Evolutionary conservation across 1,140 invertebrate genomes (phyloP), one percentile per base, ranked within the genome.

Genomic region (Drosophila arawakana): DNA sequence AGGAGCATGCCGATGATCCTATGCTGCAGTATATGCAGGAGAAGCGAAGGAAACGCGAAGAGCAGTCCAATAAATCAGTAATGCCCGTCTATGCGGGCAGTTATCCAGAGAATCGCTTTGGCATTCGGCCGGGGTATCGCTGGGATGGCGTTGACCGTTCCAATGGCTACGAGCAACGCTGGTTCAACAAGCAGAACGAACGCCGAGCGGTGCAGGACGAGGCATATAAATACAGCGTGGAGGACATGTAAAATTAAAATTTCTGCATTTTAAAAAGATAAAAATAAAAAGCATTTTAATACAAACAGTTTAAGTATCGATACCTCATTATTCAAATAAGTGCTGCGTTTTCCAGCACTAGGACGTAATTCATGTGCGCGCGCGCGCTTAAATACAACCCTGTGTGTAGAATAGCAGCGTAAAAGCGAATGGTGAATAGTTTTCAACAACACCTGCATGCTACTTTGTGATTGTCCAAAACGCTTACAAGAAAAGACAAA

Each of bases 91-190:
- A 98, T 89, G 94, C 95, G 86, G 98, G 98, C 3, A 95, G 95
- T 30, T 96, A 94, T 78, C 96, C 96, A 43, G 97, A 97, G 44
- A 99, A 99, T 93, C 94, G 99, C 8, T 99, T 96, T 93, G 95
- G 95, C 43, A 98, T 99, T 68, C 93, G 93, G 54, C 99, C 99
- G 0, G 99, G 99, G 0, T 96, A 98, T 93, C 94, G 98, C 41
- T 99, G 99, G 99, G 99, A 99, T 93, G 99, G 99, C 1, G 98
- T 99, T 0, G 98, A 99, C 90, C 93, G 99, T 21, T 99, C 98
- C 4, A 99, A 97, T 93, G 99, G 99, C 0, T 99, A 98, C 92
- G 99, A 99, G 92, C 96, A 96, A 83, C 96, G 97, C 90, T 97
- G 96, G 93, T 98, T 99, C 92, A 94, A 96, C 13, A 94, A 95